Evolutionary conservation across 2,797 vertebrate genomes (phyloP), one percentile per base, ranked within the genome.

Genomic region (Pempheris klunzingeri): DNA sequence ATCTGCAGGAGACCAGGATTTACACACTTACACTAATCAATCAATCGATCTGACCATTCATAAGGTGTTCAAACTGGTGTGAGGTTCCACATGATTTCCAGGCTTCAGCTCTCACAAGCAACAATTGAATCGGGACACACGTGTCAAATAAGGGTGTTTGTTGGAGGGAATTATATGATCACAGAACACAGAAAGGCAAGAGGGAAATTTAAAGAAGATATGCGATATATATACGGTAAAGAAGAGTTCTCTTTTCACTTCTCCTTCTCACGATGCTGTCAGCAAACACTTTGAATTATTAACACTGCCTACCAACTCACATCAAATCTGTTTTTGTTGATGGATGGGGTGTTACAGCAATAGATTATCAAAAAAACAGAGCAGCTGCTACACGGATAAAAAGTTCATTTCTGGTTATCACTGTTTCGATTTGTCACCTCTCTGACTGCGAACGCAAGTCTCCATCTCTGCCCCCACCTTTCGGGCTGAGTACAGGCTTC

Each of bases 21-120:
- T 79, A 86, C 82, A 86, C 74, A 86, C 87, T 85, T 73, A 77
- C 77, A 81, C 53, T 83, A 92, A 94, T 93, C 90, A 89, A 91
- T 94, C 77, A 83, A 74, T 90, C 34, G 71, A 73, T 87, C 64
- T 39, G 54, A 79, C 49, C 49, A 80, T 84, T 86, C 43, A 86
- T 82, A 66, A 70, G 68, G 30, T 47, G 38, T 77, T 47, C 38
- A 70, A 60, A 74, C 39, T 59, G 60, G 22, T 52, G 61, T 60
- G 82, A 69, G 50, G 24, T 64, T 55, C 28, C 6, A 8, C 36
- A 36, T 34, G 52, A 65, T 59, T 78, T 69, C 57, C 68, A 50
- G 46, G 61, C 75, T 74, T 70, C 34, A 66, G 49, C 58, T 71
- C 26, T 55, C 15, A 52, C 18, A 65, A 46, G 9, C 39, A 75